Conservation (phyloP, 2,888 invertebrate genomes). For the Aspidiotus rigidus region DNA sequence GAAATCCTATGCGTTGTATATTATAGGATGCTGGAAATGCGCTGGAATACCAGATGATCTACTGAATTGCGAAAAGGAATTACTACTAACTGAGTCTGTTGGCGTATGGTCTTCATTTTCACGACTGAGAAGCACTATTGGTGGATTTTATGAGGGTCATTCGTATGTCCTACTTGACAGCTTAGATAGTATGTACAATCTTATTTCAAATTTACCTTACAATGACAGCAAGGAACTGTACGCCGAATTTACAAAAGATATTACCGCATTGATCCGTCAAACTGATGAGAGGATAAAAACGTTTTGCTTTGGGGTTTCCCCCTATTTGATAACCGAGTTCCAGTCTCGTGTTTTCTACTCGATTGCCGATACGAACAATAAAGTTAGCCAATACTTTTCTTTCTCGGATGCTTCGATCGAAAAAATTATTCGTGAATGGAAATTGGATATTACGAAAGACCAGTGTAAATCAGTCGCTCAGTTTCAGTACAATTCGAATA, state of each 20-base stretch:
- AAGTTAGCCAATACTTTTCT: no score
- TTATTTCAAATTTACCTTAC: slow-evolving; percentile 6
- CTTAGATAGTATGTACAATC: slow-evolving; percentile 9
- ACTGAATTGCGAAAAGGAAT: neutral
- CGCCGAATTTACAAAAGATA: slow-evolving; percentile 1
- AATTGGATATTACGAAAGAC: neutral
- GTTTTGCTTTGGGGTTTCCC: slow-evolving; percentile 12
- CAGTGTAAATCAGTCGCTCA: neutral
- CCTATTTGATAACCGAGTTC: slow-evolving; percentile 13
- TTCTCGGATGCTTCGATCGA: no score
- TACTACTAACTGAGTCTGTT: neutral
- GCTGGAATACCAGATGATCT: neutral
- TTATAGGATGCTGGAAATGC: neutral
- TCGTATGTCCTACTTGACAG: slow-evolving; percentile 5
- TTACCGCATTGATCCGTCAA: neutral
- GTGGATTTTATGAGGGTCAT: neutral
- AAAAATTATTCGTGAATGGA: neutral
- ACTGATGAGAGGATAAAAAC: slow-evolving; percentile 5
- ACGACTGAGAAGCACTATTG: neutral
- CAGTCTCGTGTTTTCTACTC: neutral
- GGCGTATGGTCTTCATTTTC: slow-evolving; percentile 10
- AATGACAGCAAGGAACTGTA: neutral
- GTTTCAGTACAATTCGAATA: neutral
- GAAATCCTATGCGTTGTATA: neutral
- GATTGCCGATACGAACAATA: neutral